phyloP scores from a whole-genome alignment of 92 coral and sea anemone species.

The Epizoanthus scotinus region DNA sequence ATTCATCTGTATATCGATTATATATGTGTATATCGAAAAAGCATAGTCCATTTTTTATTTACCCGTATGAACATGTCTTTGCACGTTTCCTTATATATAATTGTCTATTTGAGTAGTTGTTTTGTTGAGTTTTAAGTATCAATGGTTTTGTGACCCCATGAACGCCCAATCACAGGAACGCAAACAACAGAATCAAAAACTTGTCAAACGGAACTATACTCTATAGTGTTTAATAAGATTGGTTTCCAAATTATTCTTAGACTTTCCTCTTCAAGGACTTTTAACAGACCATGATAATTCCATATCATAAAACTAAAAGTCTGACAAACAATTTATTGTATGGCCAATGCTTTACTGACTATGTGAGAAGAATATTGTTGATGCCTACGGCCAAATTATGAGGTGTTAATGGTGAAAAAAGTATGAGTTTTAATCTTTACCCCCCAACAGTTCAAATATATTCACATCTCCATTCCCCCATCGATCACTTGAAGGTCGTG shows the following conservation, averaged over 20 bases:
- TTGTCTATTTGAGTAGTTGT: no score
- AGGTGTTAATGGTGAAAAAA: conserved; percentile 40
- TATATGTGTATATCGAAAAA: no score
- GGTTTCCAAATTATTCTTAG: no score
- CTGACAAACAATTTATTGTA: background rate
- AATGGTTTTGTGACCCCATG: background rate
- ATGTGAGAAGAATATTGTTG: background rate
- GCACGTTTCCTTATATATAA: background rate
- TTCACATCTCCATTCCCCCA: background rate
- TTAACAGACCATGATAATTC: no score
- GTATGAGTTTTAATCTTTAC: conserved; percentile 17
- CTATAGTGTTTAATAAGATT: no score
- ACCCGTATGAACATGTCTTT: background rate
- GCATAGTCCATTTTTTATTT: background rate
- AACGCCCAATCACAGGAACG: no score
- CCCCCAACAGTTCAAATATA: conserved; percentile 26
- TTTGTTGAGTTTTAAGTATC: no score
- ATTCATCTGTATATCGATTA: no score
- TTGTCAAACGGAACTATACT: no score
- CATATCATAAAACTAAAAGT: background rate
- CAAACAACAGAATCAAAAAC: no score
- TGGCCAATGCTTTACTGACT: background rate
- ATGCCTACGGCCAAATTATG: conserved; percentile 20
- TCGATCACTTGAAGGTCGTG: conserved; percentile 10
- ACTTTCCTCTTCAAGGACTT: no score